phyloP scores from a whole-genome alignment of 2,888 invertebrate species.

The Alitta virens region DNA sequence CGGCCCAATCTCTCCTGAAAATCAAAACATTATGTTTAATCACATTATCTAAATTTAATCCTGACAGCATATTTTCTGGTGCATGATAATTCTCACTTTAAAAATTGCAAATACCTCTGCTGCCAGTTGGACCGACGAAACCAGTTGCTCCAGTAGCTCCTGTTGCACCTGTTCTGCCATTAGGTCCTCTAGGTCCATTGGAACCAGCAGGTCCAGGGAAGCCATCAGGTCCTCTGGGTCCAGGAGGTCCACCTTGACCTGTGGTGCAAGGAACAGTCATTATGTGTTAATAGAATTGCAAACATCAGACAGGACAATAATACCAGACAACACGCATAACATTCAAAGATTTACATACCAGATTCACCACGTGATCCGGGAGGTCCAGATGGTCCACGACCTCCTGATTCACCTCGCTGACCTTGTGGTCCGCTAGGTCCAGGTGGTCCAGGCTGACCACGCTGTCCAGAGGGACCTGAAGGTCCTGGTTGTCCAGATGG shows the following conservation, averaged over 20 bases:
- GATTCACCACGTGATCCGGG: conserved; percentile 10
- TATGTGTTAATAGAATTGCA: too few relatives aligned
- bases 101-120: conserved; percentile 9
- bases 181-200: conserved; percentile 13
- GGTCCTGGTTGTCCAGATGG: conserved; percentile 20
- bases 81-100: too few relatives aligned
- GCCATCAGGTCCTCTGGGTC: conserved; percentile 18
- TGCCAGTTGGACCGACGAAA: conserved; percentile 19
- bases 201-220: conserved; percentile 55
- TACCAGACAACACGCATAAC: too few relatives aligned
- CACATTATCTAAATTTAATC: too few relatives aligned
- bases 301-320: too few relatives aligned
- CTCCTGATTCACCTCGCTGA: conserved; percentile 21
- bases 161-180: conserved; percentile 17
- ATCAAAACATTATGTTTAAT: too few relatives aligned
- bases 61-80: too few relatives aligned
- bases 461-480: conserved; percentile 16
- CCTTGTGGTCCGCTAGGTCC: conserved; percentile 19
- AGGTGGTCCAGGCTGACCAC: conserved; percentile 15
- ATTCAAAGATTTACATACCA: conserved; percentile 4
- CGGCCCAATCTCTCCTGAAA: conserved; percentile 29
- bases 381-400: conserved; percentile 19
- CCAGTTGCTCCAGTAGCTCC: conserved; percentile 23
- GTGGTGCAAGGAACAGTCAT: too few relatives aligned
- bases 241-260: conserved; percentile 17